phyloP scores from a whole-genome alignment of 2,113 vertebrate species.

The Ptyas mucosa region DNA sequence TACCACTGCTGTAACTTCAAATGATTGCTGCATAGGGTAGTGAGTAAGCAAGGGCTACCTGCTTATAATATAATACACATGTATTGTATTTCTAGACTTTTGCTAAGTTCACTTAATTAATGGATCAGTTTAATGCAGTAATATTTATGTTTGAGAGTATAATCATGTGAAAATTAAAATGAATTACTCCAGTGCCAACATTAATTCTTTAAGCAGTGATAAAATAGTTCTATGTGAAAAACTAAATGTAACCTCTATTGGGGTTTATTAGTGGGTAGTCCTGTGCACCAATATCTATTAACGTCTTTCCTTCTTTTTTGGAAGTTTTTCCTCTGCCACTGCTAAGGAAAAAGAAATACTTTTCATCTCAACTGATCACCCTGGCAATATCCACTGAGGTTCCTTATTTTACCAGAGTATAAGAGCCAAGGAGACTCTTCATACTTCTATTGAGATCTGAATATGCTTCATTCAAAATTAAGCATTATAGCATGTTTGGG shows the following conservation, averaged over 20 bases:
- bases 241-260: background rate
- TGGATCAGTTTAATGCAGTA: background rate
- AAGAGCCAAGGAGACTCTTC: background rate
- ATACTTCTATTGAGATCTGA: background rate
- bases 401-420: background rate
- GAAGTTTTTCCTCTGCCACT: background rate
- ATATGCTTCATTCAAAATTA: background rate
- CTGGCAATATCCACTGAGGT: background rate
- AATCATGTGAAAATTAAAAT: slow-evolving; percentile 2
- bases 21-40: background rate
- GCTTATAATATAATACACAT: background rate
- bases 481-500: accelerated
- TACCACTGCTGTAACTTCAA: background rate
- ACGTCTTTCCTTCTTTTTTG: background rate
- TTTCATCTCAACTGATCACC: background rate
- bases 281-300: background rate
- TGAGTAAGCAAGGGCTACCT: background rate
- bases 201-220: background rate
- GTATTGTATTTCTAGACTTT: background rate
- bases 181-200: background rate
- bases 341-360: background rate
- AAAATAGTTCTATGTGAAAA: background rate
- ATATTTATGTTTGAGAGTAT: background rate
- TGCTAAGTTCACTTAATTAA: background rate
- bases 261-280: background rate